Percentiles rank a stretch among this genome's conserved stretches.
Conservation (phyloP, 2,797 vertebrate species). For the Amphiprion clarkii region DNA sequence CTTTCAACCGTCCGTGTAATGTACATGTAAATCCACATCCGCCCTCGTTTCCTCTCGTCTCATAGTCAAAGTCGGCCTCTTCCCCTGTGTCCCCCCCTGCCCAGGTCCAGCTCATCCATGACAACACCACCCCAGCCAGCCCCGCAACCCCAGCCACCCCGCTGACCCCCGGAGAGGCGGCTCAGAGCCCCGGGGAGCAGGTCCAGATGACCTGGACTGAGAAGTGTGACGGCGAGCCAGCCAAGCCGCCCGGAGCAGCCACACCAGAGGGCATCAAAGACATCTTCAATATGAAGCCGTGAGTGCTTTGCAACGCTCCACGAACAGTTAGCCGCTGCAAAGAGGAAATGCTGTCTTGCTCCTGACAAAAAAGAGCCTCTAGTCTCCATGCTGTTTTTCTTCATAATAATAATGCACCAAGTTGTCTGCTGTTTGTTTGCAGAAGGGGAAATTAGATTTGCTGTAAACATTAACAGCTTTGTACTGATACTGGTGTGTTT, state of each 20-base stretch:
- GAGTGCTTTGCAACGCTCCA: slow-evolving; percentile 70
- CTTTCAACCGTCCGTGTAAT: slow-evolving; percentile 60
- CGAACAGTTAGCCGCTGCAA: slow-evolving; percentile 34
- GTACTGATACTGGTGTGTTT: slow-evolving; percentile 68
- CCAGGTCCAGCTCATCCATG: slow-evolving; percentile 97
- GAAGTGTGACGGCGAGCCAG: slow-evolving; percentile 92
- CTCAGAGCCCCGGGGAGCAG: slow-evolving; percentile 90
- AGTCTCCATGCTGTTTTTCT: background rate
- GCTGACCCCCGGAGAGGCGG: slow-evolving; percentile 87
- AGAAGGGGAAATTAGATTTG: slow-evolving; percentile 4
- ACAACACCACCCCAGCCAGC: slow-evolving; percentile 92
- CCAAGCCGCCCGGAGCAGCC: slow-evolving; percentile 90
- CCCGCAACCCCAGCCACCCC: slow-evolving; percentile 91
- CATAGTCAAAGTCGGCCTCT: slow-evolving; percentile 85
- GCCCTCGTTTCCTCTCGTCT: slow-evolving; percentile 71
- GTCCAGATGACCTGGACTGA: slow-evolving; percentile 99
- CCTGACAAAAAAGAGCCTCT: background rate
- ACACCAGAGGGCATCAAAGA: slow-evolving; percentile 96
- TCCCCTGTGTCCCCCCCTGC: slow-evolving; percentile 80
- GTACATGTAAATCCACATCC: slow-evolving; percentile 67
- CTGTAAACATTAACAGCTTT: slow-evolving; percentile 15
- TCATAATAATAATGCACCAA: background rate
- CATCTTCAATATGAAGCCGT: slow-evolving; percentile 99
- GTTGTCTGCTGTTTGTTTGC: background rate
- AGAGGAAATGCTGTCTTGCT: slow-evolving; percentile 25